These are phyloP conservation scores for Agapornis roseicollis DNA, from an alignment of 2,113 vertebrate genomes.

Conservation along the genomic window DNA sequence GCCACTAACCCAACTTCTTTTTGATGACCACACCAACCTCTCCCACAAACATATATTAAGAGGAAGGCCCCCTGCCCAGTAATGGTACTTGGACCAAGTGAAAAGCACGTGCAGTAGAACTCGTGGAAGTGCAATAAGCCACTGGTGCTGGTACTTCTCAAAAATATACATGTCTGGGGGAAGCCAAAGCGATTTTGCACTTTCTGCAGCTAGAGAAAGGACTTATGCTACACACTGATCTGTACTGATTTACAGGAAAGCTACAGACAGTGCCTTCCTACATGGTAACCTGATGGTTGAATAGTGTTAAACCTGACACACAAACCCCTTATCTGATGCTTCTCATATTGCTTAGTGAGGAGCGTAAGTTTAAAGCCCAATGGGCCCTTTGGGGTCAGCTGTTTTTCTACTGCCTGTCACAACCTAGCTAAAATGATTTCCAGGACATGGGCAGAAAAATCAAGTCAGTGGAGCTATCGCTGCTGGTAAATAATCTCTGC, in stretches of 20 bases:
- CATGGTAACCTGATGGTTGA: not conserved
- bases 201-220: not conserved
- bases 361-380: not conserved
- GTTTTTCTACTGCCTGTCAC: not conserved
- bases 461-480: not conserved
- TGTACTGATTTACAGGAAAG: not conserved
- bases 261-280: rapidly evolving
- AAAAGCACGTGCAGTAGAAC: rapidly evolving
- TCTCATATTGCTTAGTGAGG: not conserved
- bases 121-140: not conserved
- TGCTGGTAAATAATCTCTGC: not conserved
- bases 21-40: not conserved
- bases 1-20: not conserved
- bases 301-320: rapidly evolving
- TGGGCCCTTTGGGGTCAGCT: not conserved
- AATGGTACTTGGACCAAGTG: not conserved
- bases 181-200: not conserved
- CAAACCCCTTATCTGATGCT: not conserved
- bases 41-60: too few species aligned
- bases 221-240: not conserved
- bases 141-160: not conserved
- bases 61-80: not conserved
- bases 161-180: not conserved
- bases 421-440: not conserved
- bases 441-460: not conserved